phyloP scores from a whole-genome alignment of 2,797 vertebrate species.

The Coluber constrictor region DNA sequence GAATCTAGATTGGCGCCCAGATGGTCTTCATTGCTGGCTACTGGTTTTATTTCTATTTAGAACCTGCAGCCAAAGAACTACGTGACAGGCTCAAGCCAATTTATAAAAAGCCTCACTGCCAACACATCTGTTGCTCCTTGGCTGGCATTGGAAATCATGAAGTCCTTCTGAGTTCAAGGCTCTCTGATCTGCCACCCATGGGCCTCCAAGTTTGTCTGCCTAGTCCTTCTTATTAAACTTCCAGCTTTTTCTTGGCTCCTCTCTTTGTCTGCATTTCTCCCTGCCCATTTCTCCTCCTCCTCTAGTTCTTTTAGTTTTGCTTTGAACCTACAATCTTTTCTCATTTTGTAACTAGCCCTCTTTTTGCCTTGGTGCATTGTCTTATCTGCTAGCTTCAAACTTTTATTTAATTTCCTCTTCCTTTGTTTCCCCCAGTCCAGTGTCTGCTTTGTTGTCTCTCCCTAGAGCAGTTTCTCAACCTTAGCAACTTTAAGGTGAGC shows the following conservation, averaged over 20 bases:
- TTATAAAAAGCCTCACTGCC: background rate
- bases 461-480: background rate
- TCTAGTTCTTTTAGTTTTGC: background rate
- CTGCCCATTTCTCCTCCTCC: background rate
- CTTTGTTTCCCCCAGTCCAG: background rate
- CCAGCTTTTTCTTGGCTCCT: background rate
- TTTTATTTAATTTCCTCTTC: background rate
- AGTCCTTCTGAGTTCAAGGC: background rate
- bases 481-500: background rate
- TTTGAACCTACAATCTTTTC: background rate
- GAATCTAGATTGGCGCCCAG: background rate
- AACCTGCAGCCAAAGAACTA: background rate
- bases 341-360: background rate
- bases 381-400: background rate
- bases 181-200: background rate
- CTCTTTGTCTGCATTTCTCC: background rate
- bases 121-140: background rate
- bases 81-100: background rate
- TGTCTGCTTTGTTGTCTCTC: background rate
- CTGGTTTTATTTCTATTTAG: background rate
- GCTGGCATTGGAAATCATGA: background rate
- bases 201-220: background rate
- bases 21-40: background rate
- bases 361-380: background rate
- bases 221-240: background rate